Base-by-base conservation (phyloP, 2,797 vertebrate species). In the Rallus crepitans region DNA sequence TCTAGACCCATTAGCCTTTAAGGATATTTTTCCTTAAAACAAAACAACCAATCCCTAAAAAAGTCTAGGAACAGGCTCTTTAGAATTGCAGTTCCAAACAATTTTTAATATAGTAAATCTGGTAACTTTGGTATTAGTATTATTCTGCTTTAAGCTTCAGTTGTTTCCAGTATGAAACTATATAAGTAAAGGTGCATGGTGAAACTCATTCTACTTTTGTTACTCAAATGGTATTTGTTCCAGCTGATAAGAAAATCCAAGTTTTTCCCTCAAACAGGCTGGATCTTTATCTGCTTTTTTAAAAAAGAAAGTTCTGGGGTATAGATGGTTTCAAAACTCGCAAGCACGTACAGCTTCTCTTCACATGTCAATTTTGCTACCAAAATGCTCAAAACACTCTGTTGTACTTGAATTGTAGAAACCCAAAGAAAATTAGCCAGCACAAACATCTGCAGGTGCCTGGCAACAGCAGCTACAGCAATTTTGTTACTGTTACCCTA, bases 341-440 rank as follows among this genome's bases (percentile, higher is more conserved):
- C 15, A 4, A 83, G 37, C 39, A 30, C 0, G 7, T 23, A 71
- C 8, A 68, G 76, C 59, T 87, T 73, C 72, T 85, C 37, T 37
- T 56, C 45, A 65, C 0, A 0, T 9, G 30, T 21, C 8, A 77
- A 1, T 21, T 35, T 52, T 35, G 42, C 30, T 56, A 60, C 20
- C 35, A 56, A 70, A 60, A 70, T 8, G 24, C 35, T 76, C 39
- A 64, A 40, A 70, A 73, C 4, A 23, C 16, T 7, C 55, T 37
- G 16, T 3, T 64, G 47, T 27, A 27, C 13, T 12, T 1, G 16
- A 53, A 37, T 5, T 56, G 55, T 3, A 65, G 13, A 82, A 71
- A 60, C 12, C 19, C 53, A 47, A 55, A 27, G 42, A 42, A 42
- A 17, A 28, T 18, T 24, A 48, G 66, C 33, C 40, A 82, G 68